These are phyloP conservation scores for Drosophila niveifrons DNA, from an alignment of 2,888 invertebrate genomes.

Conservation along the genomic window DNA sequence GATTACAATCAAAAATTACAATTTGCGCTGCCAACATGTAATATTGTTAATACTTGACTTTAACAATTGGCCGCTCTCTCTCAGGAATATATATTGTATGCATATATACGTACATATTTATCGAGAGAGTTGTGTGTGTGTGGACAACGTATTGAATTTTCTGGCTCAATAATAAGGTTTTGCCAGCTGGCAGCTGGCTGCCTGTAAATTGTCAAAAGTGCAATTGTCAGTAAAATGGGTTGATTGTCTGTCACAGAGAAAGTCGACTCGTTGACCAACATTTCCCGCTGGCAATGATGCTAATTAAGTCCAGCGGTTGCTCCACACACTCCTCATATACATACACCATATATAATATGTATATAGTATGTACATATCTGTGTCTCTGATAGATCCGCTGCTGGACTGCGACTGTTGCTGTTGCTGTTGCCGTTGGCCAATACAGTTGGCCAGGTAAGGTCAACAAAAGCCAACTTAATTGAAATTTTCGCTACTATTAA, in stretches of 20 bases:
- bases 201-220: conserved; percentile 59
- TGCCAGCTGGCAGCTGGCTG: conserved; percentile 41
- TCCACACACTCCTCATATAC: conserved; percentile 26
- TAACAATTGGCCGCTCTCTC: conserved; percentile 4
- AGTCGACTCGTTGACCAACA: conserved; percentile 42
- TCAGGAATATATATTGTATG: not conserved
- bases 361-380: not conserved
- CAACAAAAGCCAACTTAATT: conserved; percentile 65
- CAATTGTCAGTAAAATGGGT: conserved; percentile 64
- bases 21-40: not conserved
- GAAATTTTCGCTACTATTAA: conserved; percentile 53
- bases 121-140: too few species aligned
- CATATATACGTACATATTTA: not conserved
- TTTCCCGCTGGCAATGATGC: conserved; percentile 50
- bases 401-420: not conserved
- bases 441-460: conserved; percentile 20
- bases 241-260: conserved; percentile 50
- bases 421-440: not conserved
- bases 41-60: conserved; percentile 14
- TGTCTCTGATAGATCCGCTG: not conserved
- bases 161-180: conserved; percentile 61
- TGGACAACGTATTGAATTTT: conserved; percentile 49
- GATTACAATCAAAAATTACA: conserved; percentile 1
- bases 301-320: conserved; percentile 60
- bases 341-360: conserved; percentile 17